A percentile compares a stretch with the other conserved stretches of the same genome.
Evolutionary conservation across 2,888 invertebrate species (phyloP).

Genomic region (Parochlus steinenii): DNA sequence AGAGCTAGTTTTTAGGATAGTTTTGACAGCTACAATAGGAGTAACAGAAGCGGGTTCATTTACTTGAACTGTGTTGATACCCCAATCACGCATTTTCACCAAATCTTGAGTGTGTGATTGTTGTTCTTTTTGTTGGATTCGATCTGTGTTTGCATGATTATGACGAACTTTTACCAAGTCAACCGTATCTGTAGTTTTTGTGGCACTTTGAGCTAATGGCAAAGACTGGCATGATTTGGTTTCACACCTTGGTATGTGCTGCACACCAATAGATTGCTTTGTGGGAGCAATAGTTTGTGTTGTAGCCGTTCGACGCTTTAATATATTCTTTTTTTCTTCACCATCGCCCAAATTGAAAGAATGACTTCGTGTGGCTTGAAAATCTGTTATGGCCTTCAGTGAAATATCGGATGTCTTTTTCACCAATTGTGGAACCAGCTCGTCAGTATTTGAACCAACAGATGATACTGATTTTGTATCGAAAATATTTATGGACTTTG

Average conservation of each 20-base stretch:
- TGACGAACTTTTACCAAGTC: slow-evolving; percentile 22
- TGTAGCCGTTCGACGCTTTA: too few species aligned
- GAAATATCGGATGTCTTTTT: too few species aligned
- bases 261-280: slow-evolving; percentile 18
- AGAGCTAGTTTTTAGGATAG: too few species aligned
- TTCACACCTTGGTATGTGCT: slow-evolving; percentile 19
- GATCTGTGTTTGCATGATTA: slow-evolving; percentile 20
- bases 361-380: too few species aligned
- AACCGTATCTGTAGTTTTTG: slow-evolving; percentile 29
- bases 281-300: too few species aligned
- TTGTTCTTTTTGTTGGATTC: slow-evolving; percentile 19
- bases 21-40: slow-evolving; percentile 1
- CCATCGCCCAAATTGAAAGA: background rate
- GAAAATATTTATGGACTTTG: background rate
- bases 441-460: too few species aligned
- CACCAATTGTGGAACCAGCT: too few species aligned
- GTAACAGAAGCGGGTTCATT: background rate
- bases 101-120: too few species aligned
- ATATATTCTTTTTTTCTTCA: background rate
- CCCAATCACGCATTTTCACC: too few species aligned
- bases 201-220: slow-evolving; percentile 17
- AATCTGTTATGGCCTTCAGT: too few species aligned
- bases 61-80: too few species aligned
- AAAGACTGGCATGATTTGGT: slow-evolving; percentile 21
- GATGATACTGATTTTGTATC: background rate